Percentiles rank a stretch among this genome's conserved stretches.
phyloP scores from a whole-genome alignment of 2,797 vertebrate genomes.

The Huso huso region DNA sequence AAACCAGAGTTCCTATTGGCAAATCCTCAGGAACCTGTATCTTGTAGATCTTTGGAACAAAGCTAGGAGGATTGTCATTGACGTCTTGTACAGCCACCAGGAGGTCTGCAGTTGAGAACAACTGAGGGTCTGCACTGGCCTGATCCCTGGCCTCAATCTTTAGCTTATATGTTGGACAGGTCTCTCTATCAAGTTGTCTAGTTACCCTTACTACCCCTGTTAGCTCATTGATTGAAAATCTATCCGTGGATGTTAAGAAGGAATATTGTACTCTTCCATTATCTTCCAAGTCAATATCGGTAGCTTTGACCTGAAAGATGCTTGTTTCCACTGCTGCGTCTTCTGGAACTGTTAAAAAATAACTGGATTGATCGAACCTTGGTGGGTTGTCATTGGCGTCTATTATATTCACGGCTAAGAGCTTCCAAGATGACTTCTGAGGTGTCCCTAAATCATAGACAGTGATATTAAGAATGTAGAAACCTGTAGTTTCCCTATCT shows the following conservation, averaged over 20 bases:
- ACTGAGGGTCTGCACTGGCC: constrained; percentile 58
- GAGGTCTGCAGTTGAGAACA: constrained; percentile 69
- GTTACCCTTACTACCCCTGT: constrained; percentile 75
- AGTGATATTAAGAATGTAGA: constrained; percentile 88
- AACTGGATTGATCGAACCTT: constrained; percentile 71
- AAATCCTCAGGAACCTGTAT: constrained; percentile 84
- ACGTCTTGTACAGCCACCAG: constrained; percentile 74
- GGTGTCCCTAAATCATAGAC: constrained; percentile 82
- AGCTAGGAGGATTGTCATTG: constrained; percentile 87
- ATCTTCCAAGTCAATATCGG: constrained; percentile 68
- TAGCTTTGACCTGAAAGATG: constrained; percentile 65
- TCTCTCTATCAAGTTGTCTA: constrained; percentile 74
- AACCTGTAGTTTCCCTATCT: constrained; percentile 78
- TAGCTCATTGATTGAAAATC: constrained; percentile 71
- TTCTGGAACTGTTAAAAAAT: constrained; percentile 71
- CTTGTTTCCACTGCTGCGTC: constrained; percentile 63
- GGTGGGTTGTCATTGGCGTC: constrained; percentile 88
- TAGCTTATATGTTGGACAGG: constrained; percentile 64
- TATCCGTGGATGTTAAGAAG: constrained; percentile 67
- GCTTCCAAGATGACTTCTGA: constrained; percentile 82
- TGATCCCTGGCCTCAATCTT: constrained; percentile 81
- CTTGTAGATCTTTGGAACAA: constrained; percentile 64
- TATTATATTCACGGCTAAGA: constrained; percentile 75
- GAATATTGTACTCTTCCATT: constrained; percentile 71
- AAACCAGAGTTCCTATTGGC: constrained; percentile 69